These are phyloP conservation scores for Istiophorus platypterus DNA, from an alignment of 2,113 vertebrate species.

Conservation along the genomic window DNA sequence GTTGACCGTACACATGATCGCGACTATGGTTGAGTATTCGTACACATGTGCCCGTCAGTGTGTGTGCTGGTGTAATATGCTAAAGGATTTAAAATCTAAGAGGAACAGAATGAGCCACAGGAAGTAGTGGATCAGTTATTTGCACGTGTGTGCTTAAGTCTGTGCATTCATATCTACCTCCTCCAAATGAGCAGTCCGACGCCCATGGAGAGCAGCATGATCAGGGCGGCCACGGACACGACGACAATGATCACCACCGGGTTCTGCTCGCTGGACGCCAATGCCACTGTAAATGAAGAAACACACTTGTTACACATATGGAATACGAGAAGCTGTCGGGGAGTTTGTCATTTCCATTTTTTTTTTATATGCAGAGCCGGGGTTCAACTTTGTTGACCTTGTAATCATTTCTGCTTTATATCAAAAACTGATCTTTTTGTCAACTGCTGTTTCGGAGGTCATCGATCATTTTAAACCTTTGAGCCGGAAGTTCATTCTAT, in stretches of 20 bases:
- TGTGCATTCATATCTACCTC: slow-evolving; percentile 81
- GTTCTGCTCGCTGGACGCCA: slow-evolving; percentile 90
- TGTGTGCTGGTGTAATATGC: slow-evolving; percentile 16
- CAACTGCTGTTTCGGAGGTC: not conserved
- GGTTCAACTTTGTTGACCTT: not conserved
- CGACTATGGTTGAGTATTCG: slow-evolving; percentile 20
- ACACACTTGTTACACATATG: not conserved
- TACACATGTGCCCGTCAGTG: slow-evolving; percentile 5
- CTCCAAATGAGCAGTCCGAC: slow-evolving; percentile 88
- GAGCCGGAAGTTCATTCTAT: not conserved
- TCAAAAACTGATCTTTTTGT: not conserved
- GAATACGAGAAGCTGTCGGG: too few relatives aligned
- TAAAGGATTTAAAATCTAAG: slow-evolving; percentile 8
- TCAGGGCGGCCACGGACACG: slow-evolving; percentile 87
- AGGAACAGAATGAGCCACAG: not conserved
- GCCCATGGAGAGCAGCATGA: slow-evolving; percentile 87
- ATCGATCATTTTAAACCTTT: not conserved
- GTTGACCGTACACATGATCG: slow-evolving; percentile 1
- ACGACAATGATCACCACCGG: slow-evolving; percentile 87
- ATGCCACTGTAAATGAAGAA: slow-evolving; percentile 79
- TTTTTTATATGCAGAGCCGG: too few relatives aligned
- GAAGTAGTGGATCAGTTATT: not conserved
- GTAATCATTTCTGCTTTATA: not conserved
- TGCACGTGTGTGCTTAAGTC: slow-evolving; percentile 16
- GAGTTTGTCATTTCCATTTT: too few relatives aligned